Evolutionary conservation across 2,113 vertebrate genomes (phyloP).

Genomic region (Trematomus loennbergii): DNA sequence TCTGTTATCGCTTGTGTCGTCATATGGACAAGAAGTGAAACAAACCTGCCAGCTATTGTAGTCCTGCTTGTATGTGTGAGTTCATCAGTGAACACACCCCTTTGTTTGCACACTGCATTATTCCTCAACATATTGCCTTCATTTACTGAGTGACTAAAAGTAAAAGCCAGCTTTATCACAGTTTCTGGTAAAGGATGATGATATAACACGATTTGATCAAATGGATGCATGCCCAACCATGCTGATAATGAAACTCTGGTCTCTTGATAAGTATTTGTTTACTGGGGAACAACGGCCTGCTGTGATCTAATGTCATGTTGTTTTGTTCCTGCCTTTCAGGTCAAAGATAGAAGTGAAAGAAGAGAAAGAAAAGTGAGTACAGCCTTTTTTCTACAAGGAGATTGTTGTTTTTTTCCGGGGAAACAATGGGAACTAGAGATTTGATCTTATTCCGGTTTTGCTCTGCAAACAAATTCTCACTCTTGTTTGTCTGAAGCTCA

Average conservation of each 20-base stretch:
- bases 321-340: slow-evolving; percentile 85
- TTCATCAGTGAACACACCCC: slow-evolving; percentile 28
- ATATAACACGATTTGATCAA: slow-evolving; percentile 33
- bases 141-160: slow-evolving; percentile 44
- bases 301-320: slow-evolving; percentile 64
- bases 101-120: not conserved
- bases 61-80: slow-evolving; percentile 3
- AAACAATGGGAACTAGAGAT: slow-evolving; percentile 60
- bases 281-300: slow-evolving; percentile 44
- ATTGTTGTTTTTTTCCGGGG: slow-evolving; percentile 21
- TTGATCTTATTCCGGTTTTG: slow-evolving; percentile 57
- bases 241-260: slow-evolving; percentile 29
- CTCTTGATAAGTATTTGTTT: slow-evolving; percentile 60
- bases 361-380: slow-evolving; percentile 96
- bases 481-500: slow-evolving; percentile 33
- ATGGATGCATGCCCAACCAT: slow-evolving; percentile 37
- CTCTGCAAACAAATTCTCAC: slow-evolving; percentile 36
- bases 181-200: slow-evolving; percentile 58
- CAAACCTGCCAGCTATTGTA: slow-evolving; percentile 42
- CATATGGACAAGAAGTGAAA: slow-evolving; percentile 39
- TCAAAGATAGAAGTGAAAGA: slow-evolving; percentile 93
- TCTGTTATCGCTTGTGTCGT: slow-evolving; percentile 38
- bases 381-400: slow-evolving; percentile 57
- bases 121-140: slow-evolving; percentile 36
- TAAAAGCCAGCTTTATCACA: slow-evolving; percentile 42